Percentiles rank a stretch among this genome's conserved stretches.
phyloP scores from a whole-genome alignment of 2,113 vertebrate genomes.

The Thermophis baileyi region DNA sequence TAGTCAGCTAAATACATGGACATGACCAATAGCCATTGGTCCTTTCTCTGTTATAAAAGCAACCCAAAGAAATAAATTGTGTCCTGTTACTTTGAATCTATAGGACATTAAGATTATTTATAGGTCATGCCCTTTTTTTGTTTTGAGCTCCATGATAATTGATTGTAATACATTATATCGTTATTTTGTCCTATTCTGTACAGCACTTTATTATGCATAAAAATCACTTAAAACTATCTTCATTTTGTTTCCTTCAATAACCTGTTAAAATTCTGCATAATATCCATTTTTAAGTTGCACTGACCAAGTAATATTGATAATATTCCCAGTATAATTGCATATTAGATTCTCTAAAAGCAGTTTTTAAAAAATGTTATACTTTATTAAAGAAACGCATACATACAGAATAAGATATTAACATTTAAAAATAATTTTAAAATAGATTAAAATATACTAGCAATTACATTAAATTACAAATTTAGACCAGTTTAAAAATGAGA shows the following conservation, averaged over 20 bases:
- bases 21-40: background rate
- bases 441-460: background rate
- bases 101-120: background rate
- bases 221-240: background rate
- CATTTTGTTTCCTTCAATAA: background rate
- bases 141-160: background rate
- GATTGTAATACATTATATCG: background rate
- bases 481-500: background rate
- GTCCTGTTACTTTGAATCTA: background rate
- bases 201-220: background rate
- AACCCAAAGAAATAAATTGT: background rate
- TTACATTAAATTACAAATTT: background rate
- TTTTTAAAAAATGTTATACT: background rate
- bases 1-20: background rate
- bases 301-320: background rate
- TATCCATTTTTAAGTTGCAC: background rate
- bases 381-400: background rate
- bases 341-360: background rate
- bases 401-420: background rate
- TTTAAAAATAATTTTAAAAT: background rate
- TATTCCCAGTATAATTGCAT: background rate
- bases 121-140: background rate
- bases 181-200: background rate
- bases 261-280: background rate
- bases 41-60: background rate